Conservation (phyloP, 2,797 vertebrate species). For the Argyrosomus regius region DNA sequence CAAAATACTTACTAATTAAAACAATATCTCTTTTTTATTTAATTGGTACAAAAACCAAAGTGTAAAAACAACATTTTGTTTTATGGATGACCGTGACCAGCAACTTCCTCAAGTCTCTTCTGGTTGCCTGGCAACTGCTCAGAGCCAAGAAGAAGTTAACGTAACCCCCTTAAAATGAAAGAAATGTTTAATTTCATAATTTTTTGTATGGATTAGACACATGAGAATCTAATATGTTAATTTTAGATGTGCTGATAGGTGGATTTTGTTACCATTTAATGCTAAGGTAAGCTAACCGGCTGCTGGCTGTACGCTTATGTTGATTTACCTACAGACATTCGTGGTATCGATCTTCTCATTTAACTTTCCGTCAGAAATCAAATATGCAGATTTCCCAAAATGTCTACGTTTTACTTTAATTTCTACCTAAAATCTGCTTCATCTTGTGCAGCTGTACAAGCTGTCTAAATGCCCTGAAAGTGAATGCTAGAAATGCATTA, state of each 20-base stretch:
- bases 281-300: not conserved
- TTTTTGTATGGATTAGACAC: too few species aligned
- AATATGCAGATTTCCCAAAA: not conserved
- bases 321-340: not conserved
- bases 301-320: not conserved
- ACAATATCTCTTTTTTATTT: not conserved
- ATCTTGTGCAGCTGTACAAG: slow-evolving; percentile 1
- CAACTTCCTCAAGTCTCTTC: not conserved
- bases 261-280: not conserved
- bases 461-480: slow-evolving; percentile 3
- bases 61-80: not conserved
- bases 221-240: too few species aligned
- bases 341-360: too few species aligned
- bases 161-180: too few species aligned
- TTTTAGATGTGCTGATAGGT: not conserved
- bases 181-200: too few species aligned
- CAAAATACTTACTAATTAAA: not conserved
- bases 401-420: not conserved
- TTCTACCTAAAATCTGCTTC: not conserved
- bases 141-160: not conserved
- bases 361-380: too few species aligned
- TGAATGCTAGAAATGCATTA: not conserved
- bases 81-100: not conserved
- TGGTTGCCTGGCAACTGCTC: slow-evolving; percentile 10
- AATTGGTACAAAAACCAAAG: not conserved